phyloP scores from a whole-genome alignment of 2,888 invertebrate genomes.

The Epirrhoe alternata region DNA sequence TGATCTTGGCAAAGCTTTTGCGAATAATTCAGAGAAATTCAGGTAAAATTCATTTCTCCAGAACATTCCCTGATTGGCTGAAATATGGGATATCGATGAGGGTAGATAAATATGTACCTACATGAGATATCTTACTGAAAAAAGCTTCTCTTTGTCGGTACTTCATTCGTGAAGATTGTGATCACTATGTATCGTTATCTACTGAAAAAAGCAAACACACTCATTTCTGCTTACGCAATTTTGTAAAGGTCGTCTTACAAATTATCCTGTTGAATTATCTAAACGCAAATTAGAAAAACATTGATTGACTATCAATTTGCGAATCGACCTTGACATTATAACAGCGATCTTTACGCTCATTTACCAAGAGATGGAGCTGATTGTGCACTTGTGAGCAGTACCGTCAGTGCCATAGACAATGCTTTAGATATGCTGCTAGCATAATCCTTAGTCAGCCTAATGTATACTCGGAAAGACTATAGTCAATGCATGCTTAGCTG shows the following conservation, averaged over 20 bases:
- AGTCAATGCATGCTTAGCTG: too few species aligned
- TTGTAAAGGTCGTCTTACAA: background rate
- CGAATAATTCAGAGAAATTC: background rate
- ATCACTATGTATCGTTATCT: too few species aligned
- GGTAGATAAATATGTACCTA: too few species aligned
- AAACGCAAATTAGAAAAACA: slow-evolving; percentile 12
- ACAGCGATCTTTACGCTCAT: slow-evolving; percentile 25
- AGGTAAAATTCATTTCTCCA: background rate
- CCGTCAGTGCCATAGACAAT: background rate
- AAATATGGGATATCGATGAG: too few species aligned
- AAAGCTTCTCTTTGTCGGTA: too few species aligned
- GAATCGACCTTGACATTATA: slow-evolving; percentile 30
- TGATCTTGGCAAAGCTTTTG: background rate
- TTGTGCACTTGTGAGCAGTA: background rate
- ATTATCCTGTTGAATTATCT: background rate
- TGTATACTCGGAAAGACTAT: too few species aligned
- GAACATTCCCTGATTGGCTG: too few species aligned
- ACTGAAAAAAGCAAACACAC: too few species aligned
- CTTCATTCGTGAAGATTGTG: too few species aligned
- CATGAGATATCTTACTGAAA: too few species aligned
- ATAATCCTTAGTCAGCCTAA: too few species aligned
- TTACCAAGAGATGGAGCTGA: slow-evolving; percentile 12
- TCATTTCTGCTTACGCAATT: too few species aligned
- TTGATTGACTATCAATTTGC: slow-evolving; percentile 7
- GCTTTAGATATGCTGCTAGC: background rate